Evolutionary conservation across 2,797 vertebrate species (phyloP).

Genomic region (Telmatherina bonti): DNA sequence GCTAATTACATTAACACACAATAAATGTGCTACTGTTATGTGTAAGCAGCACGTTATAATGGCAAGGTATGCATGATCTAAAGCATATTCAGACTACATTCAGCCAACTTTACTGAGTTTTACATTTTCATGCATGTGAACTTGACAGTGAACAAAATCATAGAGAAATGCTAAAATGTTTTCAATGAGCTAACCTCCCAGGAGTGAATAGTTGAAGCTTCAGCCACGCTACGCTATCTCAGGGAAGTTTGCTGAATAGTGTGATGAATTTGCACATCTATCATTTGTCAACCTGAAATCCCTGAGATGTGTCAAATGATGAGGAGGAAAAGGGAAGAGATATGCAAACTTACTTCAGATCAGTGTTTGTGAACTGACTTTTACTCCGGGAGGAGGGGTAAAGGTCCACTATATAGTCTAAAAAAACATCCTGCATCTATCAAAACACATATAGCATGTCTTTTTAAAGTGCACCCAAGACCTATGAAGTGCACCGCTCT

Average conservation of each 20-base stretch:
- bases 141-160: constrained; percentile 4
- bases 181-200: constrained; percentile 12
- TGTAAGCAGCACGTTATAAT: neutral
- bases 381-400: constrained; percentile 30
- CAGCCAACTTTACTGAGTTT: neutral
- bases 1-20: neutral
- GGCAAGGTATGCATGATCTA: neutral
- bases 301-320: constrained; percentile 52
- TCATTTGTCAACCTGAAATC: constrained; percentile 65
- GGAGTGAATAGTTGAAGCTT: constrained; percentile 30
- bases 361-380: constrained; percentile 49
- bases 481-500: constrained; percentile 15
- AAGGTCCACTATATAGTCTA: neutral
- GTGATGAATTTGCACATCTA: constrained; percentile 65
- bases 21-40: neutral
- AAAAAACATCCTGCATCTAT: constrained; percentile 34
- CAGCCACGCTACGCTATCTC: neutral
- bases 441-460: constrained; percentile 26
- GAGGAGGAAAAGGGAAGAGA: constrained; percentile 47
- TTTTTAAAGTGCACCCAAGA: constrained; percentile 41
- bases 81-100: neutral
- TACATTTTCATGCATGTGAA: constrained; percentile 1
- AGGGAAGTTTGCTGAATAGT: constrained; percentile 27
- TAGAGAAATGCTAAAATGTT: constrained; percentile 20
- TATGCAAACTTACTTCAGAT: constrained; percentile 47